Evolutionary conservation across 2,888 invertebrate species (phyloP), one percentile per base, ranked within the genome.

Genomic region (Griposia aprilina): DNA sequence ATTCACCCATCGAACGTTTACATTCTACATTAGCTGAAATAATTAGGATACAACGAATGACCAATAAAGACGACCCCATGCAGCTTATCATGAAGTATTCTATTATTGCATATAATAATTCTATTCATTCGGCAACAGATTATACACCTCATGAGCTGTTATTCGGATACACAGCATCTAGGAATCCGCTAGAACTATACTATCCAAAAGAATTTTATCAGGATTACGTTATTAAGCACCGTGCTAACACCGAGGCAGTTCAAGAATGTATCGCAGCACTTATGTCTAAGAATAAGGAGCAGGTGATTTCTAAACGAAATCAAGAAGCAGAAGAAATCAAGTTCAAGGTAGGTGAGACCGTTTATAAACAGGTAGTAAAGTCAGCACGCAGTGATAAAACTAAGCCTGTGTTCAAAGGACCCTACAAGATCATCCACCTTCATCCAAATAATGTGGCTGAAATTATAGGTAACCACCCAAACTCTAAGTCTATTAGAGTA

Each of bases 401-500:
- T 0, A 74, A 74, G 23, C 66, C 73, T 36, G 30, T 36, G 30
- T 36, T 36, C 30, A 36, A 36, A 36, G 30, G 30, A 36, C 30
- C 57, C 2, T 65, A 57, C 41, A 65, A 73, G 26, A 65, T 52
- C 6, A 55, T 26, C 55, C 65, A 73, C 41, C 26, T 57, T 20
- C 65, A 73, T 2, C 65, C 73, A 6, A 73, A 73, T 52, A 52
- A 52, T 7, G 50, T 52, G 50, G 50, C 57, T 36, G n/a, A 57
- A 57, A 57, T 57, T 2, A 57, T 57, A 57, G 57, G 63, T 41
- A 52, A 41, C 26, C 73, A 74, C 15, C 67, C 74, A 4, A 74
- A 74, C 6, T 67, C 75, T 68, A 75, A 75, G 41, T 75, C 68
- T 20, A 75, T 75, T 52, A 62, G 68, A 2, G 75, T 75, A 1